phyloP scores from a whole-genome alignment of 2,113 vertebrate genomes.

The Anseranas semipalmata region DNA sequence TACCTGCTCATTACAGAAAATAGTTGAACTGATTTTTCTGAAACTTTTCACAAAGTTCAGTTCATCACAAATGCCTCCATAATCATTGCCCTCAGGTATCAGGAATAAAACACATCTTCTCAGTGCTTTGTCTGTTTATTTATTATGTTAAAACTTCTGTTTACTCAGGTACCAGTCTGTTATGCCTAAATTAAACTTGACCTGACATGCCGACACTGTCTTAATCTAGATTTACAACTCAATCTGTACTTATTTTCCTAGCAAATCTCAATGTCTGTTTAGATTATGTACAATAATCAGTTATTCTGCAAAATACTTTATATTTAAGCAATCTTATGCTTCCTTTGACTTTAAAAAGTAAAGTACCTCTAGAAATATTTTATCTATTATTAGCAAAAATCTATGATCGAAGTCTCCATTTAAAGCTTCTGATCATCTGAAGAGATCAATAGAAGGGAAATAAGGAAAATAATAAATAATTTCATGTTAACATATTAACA shows the following conservation, averaged over 20 bases:
- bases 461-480: neutral
- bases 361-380: neutral
- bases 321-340: neutral
- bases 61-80: neutral
- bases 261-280: neutral
- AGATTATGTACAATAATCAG: neutral
- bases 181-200: neutral
- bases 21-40: neutral
- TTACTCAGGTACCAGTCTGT: neutral
- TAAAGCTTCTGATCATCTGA: neutral
- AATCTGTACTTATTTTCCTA: neutral
- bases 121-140: neutral
- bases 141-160: neutral
- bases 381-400: neutral
- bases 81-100: neutral
- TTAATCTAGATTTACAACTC: neutral
- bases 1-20: neutral
- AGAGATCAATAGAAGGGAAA: neutral
- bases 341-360: neutral
- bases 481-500: neutral
- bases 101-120: neutral
- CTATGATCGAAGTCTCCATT: neutral
- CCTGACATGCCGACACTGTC: neutral
- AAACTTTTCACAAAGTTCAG: neutral
- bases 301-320: neutral